phyloP scores from a whole-genome alignment of 1,140 invertebrate species.

The Grapholita molesta region DNA sequence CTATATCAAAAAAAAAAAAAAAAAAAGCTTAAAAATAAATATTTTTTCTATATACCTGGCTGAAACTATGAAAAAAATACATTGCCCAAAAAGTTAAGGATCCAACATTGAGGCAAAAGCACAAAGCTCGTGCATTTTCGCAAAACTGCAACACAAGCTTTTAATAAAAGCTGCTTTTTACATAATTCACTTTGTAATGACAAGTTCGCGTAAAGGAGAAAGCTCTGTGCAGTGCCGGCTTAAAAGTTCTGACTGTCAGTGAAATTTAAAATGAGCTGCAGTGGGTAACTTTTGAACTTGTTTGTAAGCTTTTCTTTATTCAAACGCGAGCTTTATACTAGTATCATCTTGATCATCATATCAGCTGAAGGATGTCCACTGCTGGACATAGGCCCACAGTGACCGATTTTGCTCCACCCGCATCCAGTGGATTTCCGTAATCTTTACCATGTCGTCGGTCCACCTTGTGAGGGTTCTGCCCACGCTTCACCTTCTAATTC shows the following conservation, averaged over 20 bases:
- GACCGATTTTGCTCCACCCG: too few species aligned
- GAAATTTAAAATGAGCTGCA: neutral
- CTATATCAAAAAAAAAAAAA: neutral
- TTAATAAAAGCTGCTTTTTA: neutral
- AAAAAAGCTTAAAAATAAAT: too few species aligned
- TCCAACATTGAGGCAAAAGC: neutral
- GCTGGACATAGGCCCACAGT: too few species aligned
- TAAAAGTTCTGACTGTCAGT: neutral
- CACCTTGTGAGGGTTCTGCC: too few species aligned
- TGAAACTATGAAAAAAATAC: neutral
- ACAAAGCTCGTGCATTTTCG: neutral
- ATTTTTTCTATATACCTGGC: neutral
- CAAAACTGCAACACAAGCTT: neutral
- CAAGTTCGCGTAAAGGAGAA: neutral
- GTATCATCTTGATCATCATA: too few species aligned
- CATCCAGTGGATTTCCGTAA: too few species aligned
- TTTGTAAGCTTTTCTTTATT: too few species aligned
- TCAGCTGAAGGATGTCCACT: too few species aligned
- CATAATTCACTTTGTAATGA: slow-evolving; percentile 2
- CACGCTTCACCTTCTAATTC: too few species aligned
- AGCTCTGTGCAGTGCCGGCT: neutral
- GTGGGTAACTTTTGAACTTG: neutral
- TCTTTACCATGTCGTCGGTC: too few species aligned
- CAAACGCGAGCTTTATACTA: too few species aligned
- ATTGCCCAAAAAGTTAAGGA: neutral